These are phyloP conservation scores for Sparidentex hasta DNA, from an alignment of 2,797 vertebrate genomes.

Conservation along the genomic window DNA sequence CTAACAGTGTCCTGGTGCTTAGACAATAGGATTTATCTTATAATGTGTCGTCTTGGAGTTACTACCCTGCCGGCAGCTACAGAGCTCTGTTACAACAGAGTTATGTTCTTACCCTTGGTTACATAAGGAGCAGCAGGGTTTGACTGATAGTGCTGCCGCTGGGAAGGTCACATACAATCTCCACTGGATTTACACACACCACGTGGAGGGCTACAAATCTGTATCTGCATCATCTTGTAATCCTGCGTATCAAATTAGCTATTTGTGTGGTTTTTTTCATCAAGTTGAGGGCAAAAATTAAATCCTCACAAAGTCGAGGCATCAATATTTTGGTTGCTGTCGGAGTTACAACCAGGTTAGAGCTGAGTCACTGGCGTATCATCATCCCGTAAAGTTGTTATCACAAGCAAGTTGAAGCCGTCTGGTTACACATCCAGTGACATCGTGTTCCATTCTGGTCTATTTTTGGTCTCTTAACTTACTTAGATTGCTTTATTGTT, in stretches of 20 bases:
- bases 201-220: constrained; percentile 7
- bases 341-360: neutral
- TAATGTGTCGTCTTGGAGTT: neutral
- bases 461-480: neutral
- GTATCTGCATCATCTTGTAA: neutral
- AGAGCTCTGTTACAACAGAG: constrained; percentile 24
- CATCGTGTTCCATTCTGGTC: neutral
- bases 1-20: neutral
- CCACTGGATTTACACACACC: constrained; percentile 9
- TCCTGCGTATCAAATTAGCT: neutral
- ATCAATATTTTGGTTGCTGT: too few relatives aligned
- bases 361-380: neutral
- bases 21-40: constrained; percentile 11
- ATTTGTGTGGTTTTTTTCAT: neutral
- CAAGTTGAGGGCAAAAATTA: neutral
- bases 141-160: constrained; percentile 53
- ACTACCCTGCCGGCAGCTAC: neutral
- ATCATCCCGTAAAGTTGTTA: neutral
- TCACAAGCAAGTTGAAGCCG: neutral
- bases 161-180: constrained; percentile 63
- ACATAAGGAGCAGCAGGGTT: constrained; percentile 36
- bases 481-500: neutral
- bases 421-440: neutral
- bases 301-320: too few relatives aligned
- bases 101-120: constrained; percentile 63